Evolutionary conservation across 2,113 vertebrate genomes (phyloP), one percentile per base, ranked within the genome.

Genomic region (Micronycteris hirsuta): DNA sequence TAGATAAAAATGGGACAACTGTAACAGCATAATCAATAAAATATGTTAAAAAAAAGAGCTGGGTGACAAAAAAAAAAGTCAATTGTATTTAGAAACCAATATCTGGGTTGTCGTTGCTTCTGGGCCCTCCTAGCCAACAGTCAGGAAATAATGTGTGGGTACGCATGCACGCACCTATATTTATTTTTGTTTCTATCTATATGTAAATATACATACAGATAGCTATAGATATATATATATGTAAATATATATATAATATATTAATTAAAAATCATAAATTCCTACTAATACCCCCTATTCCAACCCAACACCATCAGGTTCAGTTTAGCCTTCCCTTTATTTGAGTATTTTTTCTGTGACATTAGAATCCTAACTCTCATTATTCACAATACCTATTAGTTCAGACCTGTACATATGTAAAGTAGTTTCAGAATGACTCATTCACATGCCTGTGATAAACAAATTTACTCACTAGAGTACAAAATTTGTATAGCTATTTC

Each of bases 361-460:
- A 56, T 16, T 83, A 86, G 80, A 89, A 86, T 43, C 28, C 74
- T 31, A 58, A 38, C 24, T 86, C 22, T 85, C 52, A 17, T 49
- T 78, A 65, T 45, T 70, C 45, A 95, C 19, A 68, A 54, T 52
- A 28, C 33, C 26, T 11, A 89, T 28, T 61, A 58, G 33, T 54
- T 89, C 81, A 82, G 33, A 86, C 12, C 45, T 43, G 67, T 41
- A 77, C 22, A 45, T 4, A 92, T 36, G 74, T 70, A 11, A 85
- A 84, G 31, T 81, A 12, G 41, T 82, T 86, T 92, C 88, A 92
- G 61, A 94, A 82, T 95, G 73, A 71, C 73, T 77, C 38, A 67
- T 26, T 49, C 4, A 20, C n/a, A 86, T 45, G 20, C 58, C 28
- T 38, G 26, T 86, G 31, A 89, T 14, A 95, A 94, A 89, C 36